phyloP scores from a whole-genome alignment of 2,888 invertebrate genomes.

The Craniophora ligustri region DNA sequence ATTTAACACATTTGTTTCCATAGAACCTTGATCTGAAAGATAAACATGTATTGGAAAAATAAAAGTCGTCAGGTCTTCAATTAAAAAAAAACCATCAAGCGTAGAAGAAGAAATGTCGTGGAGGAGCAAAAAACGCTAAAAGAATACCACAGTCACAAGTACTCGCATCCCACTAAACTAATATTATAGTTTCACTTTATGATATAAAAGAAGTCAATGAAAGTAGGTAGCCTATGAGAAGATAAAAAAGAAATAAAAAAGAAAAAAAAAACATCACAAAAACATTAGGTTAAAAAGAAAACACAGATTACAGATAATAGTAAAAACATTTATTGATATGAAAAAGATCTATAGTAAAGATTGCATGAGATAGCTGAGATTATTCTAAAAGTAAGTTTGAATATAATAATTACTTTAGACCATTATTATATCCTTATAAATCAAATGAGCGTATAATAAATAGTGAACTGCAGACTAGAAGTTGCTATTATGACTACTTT shows the following conservation, averaged over 20 bases:
- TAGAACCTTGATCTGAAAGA: too few species aligned
- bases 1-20: constrained; percentile 11
- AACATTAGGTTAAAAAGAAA: constrained; percentile 52
- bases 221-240: not conserved
- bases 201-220: too few species aligned
- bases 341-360: constrained; percentile 16
- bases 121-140: constrained; percentile 14
- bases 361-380: constrained; percentile 13
- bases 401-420: not conserved
- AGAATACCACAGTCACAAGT: too few species aligned
- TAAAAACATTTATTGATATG: constrained; percentile 49
- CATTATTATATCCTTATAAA: not conserved
- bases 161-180: too few species aligned
- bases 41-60: too few species aligned
- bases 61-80: too few species aligned
- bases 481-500: not conserved
- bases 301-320: constrained; percentile 47
- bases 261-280: constrained; percentile 21
- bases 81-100: too few species aligned
- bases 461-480: too few species aligned
- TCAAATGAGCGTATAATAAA: not conserved
- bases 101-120: constrained; percentile 34
- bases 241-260: not conserved
- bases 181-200: too few species aligned
- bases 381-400: constrained; percentile 19